Evolutionary conservation across 2,797 vertebrate genomes (phyloP).

Genomic region (Natrix natrix): DNA sequence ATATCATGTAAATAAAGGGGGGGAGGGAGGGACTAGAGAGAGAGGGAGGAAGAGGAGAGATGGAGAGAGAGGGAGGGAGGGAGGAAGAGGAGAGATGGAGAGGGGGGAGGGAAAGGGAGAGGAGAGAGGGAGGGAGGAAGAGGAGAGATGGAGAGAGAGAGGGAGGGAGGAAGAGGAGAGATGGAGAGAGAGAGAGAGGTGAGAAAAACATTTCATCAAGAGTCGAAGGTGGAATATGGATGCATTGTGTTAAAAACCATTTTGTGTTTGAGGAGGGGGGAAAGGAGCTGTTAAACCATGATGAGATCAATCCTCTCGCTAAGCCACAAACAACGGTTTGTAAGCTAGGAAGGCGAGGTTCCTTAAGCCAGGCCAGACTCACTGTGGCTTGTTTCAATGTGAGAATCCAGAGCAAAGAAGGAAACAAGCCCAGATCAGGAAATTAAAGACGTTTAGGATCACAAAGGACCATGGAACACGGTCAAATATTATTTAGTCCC

Average conservation of each 20-base stretch:
- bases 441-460: background rate
- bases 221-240: background rate
- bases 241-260: background rate
- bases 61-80: background rate
- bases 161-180: background rate
- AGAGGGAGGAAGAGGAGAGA: no score
- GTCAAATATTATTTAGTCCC: background rate
- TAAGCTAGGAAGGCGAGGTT: no score
- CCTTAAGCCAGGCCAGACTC: background rate
- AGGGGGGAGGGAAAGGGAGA: no score
- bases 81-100: background rate
- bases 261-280: background rate
- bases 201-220: background rate
- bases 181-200: background rate
- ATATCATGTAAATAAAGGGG: background rate
- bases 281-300: no score
- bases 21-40: no score
- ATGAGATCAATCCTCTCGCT: no score
- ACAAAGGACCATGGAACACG: background rate
- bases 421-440: background rate
- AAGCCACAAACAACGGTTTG: no score
- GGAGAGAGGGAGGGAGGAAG: no score
- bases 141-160: no score
- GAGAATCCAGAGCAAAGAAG: background rate
- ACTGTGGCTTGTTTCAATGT: background rate